Evolutionary conservation across 2,113 vertebrate genomes (phyloP).

Genomic region (Sander vitreus): DNA sequence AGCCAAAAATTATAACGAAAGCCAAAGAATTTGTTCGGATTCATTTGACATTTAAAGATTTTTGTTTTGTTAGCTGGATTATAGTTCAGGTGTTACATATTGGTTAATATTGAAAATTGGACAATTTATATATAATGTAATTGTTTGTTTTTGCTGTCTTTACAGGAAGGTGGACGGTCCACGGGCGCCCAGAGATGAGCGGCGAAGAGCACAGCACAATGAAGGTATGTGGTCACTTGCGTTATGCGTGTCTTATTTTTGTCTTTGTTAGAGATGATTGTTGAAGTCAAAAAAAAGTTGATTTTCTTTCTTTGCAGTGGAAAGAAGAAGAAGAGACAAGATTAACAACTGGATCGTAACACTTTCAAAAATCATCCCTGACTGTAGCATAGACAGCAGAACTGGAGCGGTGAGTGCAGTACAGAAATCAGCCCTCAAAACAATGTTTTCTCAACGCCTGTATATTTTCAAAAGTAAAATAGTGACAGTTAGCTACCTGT

Average conservation of each 20-base stretch:
- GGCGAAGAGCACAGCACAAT: slow-evolving; percentile 93
- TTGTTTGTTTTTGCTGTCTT: slow-evolving; percentile 29
- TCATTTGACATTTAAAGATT: background rate
- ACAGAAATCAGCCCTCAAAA: background rate
- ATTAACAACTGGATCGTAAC: slow-evolving; percentile 97
- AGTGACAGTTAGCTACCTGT: background rate
- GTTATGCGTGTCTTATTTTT: background rate
- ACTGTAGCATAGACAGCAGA: slow-evolving; percentile 92
- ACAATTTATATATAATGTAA: background rate
- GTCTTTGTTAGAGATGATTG: background rate
- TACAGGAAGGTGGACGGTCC: slow-evolving; percentile 91
- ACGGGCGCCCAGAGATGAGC: slow-evolving; percentile 90
- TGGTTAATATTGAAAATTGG: background rate
- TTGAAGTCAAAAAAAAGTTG: background rate
- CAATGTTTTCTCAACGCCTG: background rate
- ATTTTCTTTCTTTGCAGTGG: slow-evolving; percentile 80
- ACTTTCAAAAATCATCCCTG: slow-evolving; percentile 94
- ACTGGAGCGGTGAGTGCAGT: slow-evolving; percentile 88
- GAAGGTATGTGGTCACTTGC: slow-evolving; percentile 81
- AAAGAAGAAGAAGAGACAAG: slow-evolving; percentile 92
- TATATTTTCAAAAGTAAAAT: background rate
- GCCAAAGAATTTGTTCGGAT: background rate
- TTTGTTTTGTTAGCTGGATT: background rate
- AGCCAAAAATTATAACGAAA: too few relatives aligned
- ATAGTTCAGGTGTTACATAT: slow-evolving; percentile 15